Base-by-base conservation (phyloP, 2,888 invertebrate species). In the Agrotis ipsilon region DNA sequence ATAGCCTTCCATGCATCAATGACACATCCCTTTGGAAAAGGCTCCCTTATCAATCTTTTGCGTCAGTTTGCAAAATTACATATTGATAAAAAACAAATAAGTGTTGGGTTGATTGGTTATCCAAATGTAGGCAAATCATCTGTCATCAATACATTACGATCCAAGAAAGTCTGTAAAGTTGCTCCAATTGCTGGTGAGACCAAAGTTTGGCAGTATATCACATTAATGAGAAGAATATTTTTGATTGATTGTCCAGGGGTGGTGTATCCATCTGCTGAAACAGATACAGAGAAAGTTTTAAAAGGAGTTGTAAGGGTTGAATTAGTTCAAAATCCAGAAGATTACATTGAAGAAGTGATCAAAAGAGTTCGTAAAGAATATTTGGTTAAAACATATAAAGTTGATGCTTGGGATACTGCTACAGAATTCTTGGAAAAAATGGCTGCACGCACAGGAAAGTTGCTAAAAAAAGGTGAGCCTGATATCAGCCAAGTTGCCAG, bases 91-190 rank as follows among this genome's bases (percentile, higher is more conserved):
- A 99, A 99, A 89, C 99, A 99, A 96, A 99, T 99, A 74, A 99
- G 99, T 91, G 99, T 99, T 61, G 99, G 99, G 1, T 98, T 99
- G 84, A 99, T 99, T 91, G 99, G 99, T 0, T 99, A 99, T 92
- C 99, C 99, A 3, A 99, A 99, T 96, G 99, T 99, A 6, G 99
- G 99, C 0, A 99, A 99, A 94, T 99, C 99, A 77, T 99, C 99
- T 1, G 98, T 99, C 9, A 99, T 99, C 80, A 99, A 99, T 92
- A 99, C 99, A 0, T 95, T 99, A 68, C 97, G 99, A 68, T 98
- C 98, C 14, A 99, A 99, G 89, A 99, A 99, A 94, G 99, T 99
- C 0, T 99, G 99, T 92, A 99, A 99, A 93, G 99, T 98, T 0
- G 99, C 99, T 6, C 99, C 99, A 0, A 99, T 99, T 88, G 99